Base-by-base conservation (phyloP, 53 echinoderm and acorn worm species). In the Pentamera pediparva region DNA sequence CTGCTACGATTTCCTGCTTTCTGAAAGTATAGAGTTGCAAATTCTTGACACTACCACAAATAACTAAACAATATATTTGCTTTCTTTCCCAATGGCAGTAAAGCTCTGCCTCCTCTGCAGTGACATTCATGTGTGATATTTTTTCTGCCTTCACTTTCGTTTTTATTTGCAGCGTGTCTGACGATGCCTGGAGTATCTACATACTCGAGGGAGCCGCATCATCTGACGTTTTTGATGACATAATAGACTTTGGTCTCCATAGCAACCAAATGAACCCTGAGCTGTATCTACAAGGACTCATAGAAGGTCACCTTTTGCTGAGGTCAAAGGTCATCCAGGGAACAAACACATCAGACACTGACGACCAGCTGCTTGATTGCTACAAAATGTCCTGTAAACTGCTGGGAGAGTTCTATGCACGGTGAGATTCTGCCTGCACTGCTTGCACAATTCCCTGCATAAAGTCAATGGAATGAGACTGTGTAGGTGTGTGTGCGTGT, bases 221-320 rank as follows among this genome's bases (percentile, higher is more conserved):
- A 22, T 72, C 33, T 22, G 36, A 54, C 35, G 27, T 54, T 5
- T 54, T 53, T 53, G 73, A 72, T 19, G 73, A 72, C 35, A 34
- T 72, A 19, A 53, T 33, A 27, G 73, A 72, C 33, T 72, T 72
- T 54, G 49, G 52, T 33, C 33, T 51, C 20, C 73, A 72, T 13
- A 72, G 73, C 53, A 38, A 54, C 32, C 52, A 72, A 30, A 72
- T 72, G 73, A 72, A 72, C 26, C 73, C 73, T 53, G 73, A 72
- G 73, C 19, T 47, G 7, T 54, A 72, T 18, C 37, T 72, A 17
- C 73, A 72, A 52, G 73, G 73, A 32, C 24, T 72, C 11, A 18
- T 72, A 51, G 73, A 72, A 24, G 54, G 34, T 37, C 73, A 72
- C 55, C 50, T 72, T n/a, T 37, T 72, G 50, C 24, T 72, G 55